Conservation (phyloP, 53 echinoderm and acorn worm genomes). For the Paracentrotus lividus region DNA sequence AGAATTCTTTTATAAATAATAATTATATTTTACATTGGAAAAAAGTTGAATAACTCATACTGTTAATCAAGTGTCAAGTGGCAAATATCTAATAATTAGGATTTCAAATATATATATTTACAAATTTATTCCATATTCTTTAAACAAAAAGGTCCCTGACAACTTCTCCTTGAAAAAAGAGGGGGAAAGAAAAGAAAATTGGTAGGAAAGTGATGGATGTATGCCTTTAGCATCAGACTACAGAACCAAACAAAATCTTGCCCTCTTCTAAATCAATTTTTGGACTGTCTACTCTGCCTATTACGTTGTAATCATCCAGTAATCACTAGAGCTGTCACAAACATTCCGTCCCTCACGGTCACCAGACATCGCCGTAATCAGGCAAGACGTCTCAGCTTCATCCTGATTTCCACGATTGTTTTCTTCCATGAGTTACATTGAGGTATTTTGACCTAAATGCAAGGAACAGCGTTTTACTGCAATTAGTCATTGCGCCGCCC, state of each 20-base stretch:
- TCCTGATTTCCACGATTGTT: not conserved
- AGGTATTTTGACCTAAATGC: conserved; percentile 44
- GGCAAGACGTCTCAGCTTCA: not conserved
- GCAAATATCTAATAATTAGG: too few relatives aligned
- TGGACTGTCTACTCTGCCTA: not conserved
- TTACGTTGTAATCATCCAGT: not conserved
- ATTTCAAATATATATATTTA: too few relatives aligned
- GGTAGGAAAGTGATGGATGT: too few relatives aligned
- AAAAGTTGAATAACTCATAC: too few relatives aligned
- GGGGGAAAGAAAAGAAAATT: too few relatives aligned
- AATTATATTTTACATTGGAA: too few relatives aligned
- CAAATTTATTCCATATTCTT: too few relatives aligned
- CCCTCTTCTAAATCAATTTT: not conserved
- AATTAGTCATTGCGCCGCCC: not conserved
- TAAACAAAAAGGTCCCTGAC: too few relatives aligned
- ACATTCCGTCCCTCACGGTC: not conserved
- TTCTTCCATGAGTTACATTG: not conserved
- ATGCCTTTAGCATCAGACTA: not conserved
- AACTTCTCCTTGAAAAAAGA: too few relatives aligned
- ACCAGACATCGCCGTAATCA: not conserved
- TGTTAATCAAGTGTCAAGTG: too few relatives aligned
- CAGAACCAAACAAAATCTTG: not conserved
- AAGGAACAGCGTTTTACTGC: not conserved
- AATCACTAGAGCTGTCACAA: not conserved
- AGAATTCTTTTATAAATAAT: too few relatives aligned